Conservation (phyloP, 2,113 vertebrate species). For the Isichthys henryi region DNA sequence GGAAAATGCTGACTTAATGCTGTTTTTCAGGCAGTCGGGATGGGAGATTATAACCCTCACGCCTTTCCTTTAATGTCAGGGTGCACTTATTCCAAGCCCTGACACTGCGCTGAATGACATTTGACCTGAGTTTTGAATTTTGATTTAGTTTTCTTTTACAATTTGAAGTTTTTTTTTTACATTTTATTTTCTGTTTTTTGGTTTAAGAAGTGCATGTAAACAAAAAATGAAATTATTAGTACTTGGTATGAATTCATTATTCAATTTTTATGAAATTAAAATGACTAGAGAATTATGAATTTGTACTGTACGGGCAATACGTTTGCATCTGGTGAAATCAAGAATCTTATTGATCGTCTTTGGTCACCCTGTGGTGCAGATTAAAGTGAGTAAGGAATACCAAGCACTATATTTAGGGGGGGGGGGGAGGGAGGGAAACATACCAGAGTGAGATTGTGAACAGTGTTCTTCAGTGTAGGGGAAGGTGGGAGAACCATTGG, state of each 20-base stretch:
- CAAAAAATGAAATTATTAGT: neutral
- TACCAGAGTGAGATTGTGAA: constrained; percentile 43
- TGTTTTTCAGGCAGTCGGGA: neutral
- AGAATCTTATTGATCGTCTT: neutral
- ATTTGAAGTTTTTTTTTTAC: neutral
- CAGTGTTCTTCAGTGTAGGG: constrained; percentile 33
- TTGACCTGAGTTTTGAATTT: neutral
- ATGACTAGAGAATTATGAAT: neutral
- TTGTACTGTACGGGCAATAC: neutral
- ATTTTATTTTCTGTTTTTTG: neutral
- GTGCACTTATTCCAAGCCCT: neutral
- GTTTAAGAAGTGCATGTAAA: neutral
- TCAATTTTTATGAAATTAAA: neutral
- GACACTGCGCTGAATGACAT: neutral
- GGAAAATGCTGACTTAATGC: neutral
- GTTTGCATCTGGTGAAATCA: neutral
- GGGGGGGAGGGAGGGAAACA: constrained; percentile 14
- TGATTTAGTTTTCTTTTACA: neutral
- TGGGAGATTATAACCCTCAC: neutral
- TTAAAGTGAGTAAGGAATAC: constrained; percentile 45
- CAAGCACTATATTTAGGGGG: constrained; percentile 59
- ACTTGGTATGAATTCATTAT: neutral
- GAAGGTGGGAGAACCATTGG: constrained; percentile 23
- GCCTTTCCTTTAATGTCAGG: neutral
- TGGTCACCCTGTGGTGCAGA: constrained; percentile 25